phyloP scores from a whole-genome alignment of 2,113 vertebrate genomes.

The Gnathochromis pfefferi region DNA sequence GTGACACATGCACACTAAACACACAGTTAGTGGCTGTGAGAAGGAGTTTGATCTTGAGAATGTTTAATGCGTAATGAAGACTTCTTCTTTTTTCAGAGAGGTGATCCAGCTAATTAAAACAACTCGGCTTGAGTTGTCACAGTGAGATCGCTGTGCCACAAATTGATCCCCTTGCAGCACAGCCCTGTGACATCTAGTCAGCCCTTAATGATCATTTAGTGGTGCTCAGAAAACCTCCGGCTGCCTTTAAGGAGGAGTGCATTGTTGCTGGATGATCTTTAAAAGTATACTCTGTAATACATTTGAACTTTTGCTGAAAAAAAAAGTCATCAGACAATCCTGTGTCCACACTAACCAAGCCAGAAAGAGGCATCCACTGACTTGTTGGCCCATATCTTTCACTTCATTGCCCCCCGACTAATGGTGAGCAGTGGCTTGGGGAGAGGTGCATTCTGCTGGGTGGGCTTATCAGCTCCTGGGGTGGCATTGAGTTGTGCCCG shows the following conservation, averaged over 20 bases:
- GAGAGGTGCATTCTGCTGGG: constrained; percentile 43
- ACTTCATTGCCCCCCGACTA: constrained; percentile 45
- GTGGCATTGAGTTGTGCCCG: constrained; percentile 61
- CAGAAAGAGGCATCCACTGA: neutral
- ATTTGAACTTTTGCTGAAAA: neutral
- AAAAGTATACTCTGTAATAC: neutral
- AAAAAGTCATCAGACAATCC: neutral
- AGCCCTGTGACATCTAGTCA: neutral
- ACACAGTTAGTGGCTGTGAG: neutral
- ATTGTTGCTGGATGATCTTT: neutral
- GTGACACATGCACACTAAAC: neutral
- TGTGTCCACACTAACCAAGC: neutral
- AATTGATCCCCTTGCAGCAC: constrained; percentile 17
- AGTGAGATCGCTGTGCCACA: constrained; percentile 18
- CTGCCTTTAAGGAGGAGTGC: neutral
- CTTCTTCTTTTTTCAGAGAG: neutral
- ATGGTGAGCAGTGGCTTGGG: constrained; percentile 44
- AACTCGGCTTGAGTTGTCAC: constrained; percentile 40
- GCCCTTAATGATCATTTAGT: constrained; percentile 27
- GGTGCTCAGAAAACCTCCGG: neutral
- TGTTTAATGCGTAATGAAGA: neutral
- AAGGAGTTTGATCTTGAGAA: neutral
- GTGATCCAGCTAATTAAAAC: constrained; percentile 55
- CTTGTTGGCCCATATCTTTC: constrained; percentile 35
- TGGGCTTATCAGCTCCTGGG: constrained; percentile 60